These are phyloP conservation scores for Heteronetta atricapilla DNA, from an alignment of 2,113 vertebrate genomes.

Conservation along the genomic window DNA sequence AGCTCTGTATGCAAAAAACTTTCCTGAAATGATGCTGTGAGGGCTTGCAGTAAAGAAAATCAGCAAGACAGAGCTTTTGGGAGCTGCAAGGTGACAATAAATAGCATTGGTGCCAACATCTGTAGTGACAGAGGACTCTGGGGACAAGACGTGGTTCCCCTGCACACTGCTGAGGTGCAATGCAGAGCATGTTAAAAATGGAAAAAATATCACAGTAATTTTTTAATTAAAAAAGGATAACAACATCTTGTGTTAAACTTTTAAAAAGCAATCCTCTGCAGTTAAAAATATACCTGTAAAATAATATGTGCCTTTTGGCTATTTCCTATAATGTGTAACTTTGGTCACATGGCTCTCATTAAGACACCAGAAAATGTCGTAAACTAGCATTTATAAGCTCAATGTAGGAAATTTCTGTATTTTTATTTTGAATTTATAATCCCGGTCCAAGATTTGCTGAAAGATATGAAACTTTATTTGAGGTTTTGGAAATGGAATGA, in stretches of 20 bases:
- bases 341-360: slow-evolving; percentile 58
- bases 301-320: slow-evolving; percentile 33
- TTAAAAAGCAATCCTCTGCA: neutral
- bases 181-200: neutral
- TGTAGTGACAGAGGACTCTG: neutral
- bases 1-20: fast-evolving
- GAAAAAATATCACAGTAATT: neutral
- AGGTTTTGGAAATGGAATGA: slow-evolving; percentile 49
- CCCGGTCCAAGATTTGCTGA: slow-evolving; percentile 33
- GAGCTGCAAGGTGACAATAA: neutral
- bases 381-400: slow-evolving; percentile 62
- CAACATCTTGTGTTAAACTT: slow-evolving; percentile 5
- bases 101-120: neutral
- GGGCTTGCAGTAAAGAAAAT: neutral
- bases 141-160: neutral
- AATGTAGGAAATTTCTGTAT: slow-evolving; percentile 52
- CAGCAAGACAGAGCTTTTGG: neutral
- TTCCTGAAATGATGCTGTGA: neutral
- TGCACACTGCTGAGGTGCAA: neutral
- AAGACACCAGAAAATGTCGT: slow-evolving; percentile 47
- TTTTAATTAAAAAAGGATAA: slow-evolving; percentile 56
- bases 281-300: slow-evolving; percentile 49
- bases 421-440: slow-evolving; percentile 64
- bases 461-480: slow-evolving; percentile 58
- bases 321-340: slow-evolving; percentile 30